These are phyloP conservation scores for Luehdorfia chinensis DNA, from an alignment of 1,140 invertebrate species.

Conservation along the genomic window DNA sequence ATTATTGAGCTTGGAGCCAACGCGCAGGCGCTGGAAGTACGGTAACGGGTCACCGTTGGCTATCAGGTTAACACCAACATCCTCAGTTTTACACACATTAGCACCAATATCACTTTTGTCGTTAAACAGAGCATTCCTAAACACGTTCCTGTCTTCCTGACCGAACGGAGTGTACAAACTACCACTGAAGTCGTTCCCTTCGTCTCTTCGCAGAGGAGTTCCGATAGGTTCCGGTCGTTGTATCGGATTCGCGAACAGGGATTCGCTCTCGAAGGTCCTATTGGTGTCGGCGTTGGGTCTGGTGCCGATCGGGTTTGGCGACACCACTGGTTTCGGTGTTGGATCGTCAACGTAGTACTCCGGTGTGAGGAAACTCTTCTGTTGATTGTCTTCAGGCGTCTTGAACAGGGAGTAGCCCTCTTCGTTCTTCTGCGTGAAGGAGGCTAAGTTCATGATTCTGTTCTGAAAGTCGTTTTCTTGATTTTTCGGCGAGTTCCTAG, in stretches of 20 bases:
- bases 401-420: slow-evolving; percentile 67
- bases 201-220: slow-evolving; percentile 50
- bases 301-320: slow-evolving; percentile 60
- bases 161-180: slow-evolving; percentile 68
- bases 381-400: slow-evolving; percentile 45
- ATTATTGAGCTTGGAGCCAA: slow-evolving; percentile 77
- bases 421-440: slow-evolving; percentile 66
- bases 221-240: slow-evolving; percentile 64
- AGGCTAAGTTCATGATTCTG: slow-evolving; percentile 55
- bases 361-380: slow-evolving; percentile 45
- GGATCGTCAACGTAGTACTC: slow-evolving; percentile 42
- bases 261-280: slow-evolving; percentile 40
- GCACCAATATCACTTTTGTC: slow-evolving; percentile 37
- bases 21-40: slow-evolving; percentile 76
- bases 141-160: slow-evolving; percentile 60
- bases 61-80: slow-evolving; percentile 22
- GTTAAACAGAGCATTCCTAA: slow-evolving; percentile 61
- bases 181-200: slow-evolving; percentile 32
- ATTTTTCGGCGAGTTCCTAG: slow-evolving; percentile 33
- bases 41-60: slow-evolving; percentile 59
- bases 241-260: slow-evolving; percentile 48
- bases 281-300: slow-evolving; percentile 44
- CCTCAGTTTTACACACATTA: slow-evolving; percentile 21
- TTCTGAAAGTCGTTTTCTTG: slow-evolving; percentile 46
- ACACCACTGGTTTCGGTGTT: slow-evolving; percentile 43